Conservation (phyloP, 2,888 invertebrate genomes). For the Halictus quadricinctus region DNA sequence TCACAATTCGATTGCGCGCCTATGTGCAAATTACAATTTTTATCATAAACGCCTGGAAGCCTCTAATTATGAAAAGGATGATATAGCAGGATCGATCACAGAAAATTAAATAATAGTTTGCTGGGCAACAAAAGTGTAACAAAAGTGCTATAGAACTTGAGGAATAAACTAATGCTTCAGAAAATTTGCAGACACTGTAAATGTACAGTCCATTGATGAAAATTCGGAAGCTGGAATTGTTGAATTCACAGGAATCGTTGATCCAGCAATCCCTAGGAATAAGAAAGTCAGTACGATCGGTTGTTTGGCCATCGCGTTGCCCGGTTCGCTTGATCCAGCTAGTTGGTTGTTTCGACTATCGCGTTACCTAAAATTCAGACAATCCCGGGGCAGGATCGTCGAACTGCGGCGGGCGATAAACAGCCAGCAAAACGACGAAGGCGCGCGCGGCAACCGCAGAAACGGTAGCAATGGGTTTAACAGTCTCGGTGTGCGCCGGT, state of each 20-base stretch:
- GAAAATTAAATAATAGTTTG: too few species aligned
- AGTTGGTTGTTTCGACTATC: constrained; percentile 5
- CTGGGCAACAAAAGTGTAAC: too few species aligned
- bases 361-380: constrained; percentile 8
- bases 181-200: too few species aligned
- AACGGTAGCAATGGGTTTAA: constrained; percentile 59
- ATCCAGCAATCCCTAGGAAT: neutral
- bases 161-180: neutral
- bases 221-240: neutral
- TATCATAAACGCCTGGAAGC: neutral
- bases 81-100: too few species aligned
- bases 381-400: neutral
- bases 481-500: constrained; percentile 46
- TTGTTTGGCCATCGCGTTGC: neutral
- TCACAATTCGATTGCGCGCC: neutral
- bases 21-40: neutral
- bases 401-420: constrained; percentile 27
- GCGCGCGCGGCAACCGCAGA: constrained; percentile 50
- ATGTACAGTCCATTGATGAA: neutral
- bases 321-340: neutral
- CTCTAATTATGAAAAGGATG: too few species aligned
- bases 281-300: neutral
- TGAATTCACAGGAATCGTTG: neutral
- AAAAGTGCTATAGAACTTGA: too few species aligned
- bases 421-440: constrained; percentile 44